These are phyloP conservation scores for Acipenser transmontanus DNA, from an alignment of 2,797 vertebrate species.

Conservation along the genomic window DNA sequence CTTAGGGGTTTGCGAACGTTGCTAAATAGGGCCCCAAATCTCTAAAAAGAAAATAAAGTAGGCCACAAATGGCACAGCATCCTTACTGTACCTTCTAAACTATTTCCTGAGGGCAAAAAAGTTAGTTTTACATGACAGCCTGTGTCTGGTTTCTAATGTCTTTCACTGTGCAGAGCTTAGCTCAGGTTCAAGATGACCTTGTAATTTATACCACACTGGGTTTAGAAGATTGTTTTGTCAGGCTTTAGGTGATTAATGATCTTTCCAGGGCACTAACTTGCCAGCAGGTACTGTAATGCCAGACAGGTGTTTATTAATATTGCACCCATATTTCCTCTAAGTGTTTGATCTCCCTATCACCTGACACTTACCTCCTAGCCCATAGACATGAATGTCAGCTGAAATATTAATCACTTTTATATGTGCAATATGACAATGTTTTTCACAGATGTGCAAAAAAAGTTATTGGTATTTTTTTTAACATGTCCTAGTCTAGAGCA, in stretches of 20 bases:
- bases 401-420: constrained; percentile 34
- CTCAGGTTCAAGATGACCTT: constrained; percentile 13
- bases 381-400: constrained; percentile 21
- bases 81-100: too few species aligned
- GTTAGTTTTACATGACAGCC: too few species aligned
- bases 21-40: too few species aligned
- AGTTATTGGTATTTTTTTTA: too few species aligned
- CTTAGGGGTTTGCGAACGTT: too few species aligned
- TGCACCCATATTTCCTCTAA: constrained; percentile 37
- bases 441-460: too few species aligned
- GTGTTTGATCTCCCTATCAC: constrained; percentile 29
- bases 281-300: constrained; percentile 36
- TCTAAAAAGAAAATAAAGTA: too few species aligned
- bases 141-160: too few species aligned
- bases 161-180: constrained; percentile 4
- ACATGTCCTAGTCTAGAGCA: too few species aligned
- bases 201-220: constrained; percentile 13
- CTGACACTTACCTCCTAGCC: constrained; percentile 23
- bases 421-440: constrained; percentile 20
- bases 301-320: constrained; percentile 47
- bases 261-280: constrained; percentile 28
- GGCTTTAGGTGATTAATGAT: constrained; percentile 35
- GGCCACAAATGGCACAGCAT: too few species aligned
- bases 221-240: constrained; percentile 35
- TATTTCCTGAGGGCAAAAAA: too few species aligned